Percentiles rank a stretch among this genome's conserved stretches.
phyloP scores from a whole-genome alignment of 1,140 invertebrate genomes.

The Varroa destructor region DNA sequence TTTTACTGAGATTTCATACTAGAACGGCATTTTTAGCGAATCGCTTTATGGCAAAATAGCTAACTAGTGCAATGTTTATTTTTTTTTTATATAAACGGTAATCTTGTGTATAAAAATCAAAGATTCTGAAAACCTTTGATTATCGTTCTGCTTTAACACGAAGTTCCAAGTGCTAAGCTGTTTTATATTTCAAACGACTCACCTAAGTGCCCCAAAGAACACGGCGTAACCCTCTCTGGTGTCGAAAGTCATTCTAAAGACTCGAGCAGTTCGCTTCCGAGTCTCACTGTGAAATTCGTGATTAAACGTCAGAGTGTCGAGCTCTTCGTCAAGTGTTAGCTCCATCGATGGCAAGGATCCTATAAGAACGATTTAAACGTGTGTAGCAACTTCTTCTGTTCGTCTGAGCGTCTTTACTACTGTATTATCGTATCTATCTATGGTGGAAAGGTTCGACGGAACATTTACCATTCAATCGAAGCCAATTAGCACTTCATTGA shows the following conservation, averaged over 20 bases:
- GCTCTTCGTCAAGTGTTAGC: background rate
- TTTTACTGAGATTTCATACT: too few relatives aligned
- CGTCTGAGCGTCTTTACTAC: too few relatives aligned
- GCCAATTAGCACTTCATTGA: background rate
- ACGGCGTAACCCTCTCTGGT: conserved; percentile 3
- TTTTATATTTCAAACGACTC: background rate
- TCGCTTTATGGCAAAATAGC: too few relatives aligned
- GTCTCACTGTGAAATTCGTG: background rate
- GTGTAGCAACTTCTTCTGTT: too few relatives aligned
- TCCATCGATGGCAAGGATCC: background rate
- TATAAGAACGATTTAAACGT: background rate
- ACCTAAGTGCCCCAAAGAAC: conserved; percentile 6
- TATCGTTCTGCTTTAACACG: too few relatives aligned
- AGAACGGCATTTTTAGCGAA: too few relatives aligned
- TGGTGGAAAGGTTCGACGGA: background rate
- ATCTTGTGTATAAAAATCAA: too few relatives aligned
- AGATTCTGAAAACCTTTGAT: too few relatives aligned
- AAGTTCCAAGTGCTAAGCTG: too few relatives aligned
- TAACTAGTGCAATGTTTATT: too few relatives aligned
- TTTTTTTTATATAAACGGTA: too few relatives aligned
- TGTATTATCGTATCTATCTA: too few relatives aligned
- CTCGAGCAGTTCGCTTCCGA: background rate
- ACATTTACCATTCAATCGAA: background rate
- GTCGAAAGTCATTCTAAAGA: conserved; percentile 9
- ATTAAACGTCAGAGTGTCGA: background rate